Percentiles rank a stretch among this genome's conserved stretches.
These are phyloP conservation scores for Characodon lateralis DNA, from an alignment of 2,797 vertebrate species.

Conservation along the genomic window DNA sequence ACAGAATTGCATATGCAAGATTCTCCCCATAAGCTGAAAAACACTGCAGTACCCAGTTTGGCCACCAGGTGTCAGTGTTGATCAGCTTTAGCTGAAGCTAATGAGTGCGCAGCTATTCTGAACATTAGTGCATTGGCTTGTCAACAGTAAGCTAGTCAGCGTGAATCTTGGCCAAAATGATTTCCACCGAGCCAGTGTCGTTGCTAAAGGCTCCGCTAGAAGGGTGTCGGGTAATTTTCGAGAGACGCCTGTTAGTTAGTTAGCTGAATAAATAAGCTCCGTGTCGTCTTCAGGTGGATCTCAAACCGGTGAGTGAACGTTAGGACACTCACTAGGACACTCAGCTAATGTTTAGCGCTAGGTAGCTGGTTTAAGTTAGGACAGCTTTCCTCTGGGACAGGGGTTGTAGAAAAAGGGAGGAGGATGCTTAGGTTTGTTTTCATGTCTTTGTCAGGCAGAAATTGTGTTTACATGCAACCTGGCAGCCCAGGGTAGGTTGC, in stretches of 20 bases:
- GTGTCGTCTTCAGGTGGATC: slow-evolving; percentile 32
- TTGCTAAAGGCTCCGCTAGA: slow-evolving; percentile 17
- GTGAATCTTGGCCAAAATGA: slow-evolving; percentile 62
- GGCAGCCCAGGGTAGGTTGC: neutral
- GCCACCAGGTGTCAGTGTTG: slow-evolving; percentile 40
- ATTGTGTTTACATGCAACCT: neutral
- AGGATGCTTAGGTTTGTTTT: neutral
- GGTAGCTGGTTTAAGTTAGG: slow-evolving; percentile 32
- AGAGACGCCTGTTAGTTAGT: slow-evolving; percentile 51
- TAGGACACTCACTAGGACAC: neutral
- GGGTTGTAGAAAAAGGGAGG: neutral
- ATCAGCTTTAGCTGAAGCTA: neutral
- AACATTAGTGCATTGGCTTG: slow-evolving; percentile 55
- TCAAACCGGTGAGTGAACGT: slow-evolving; percentile 59
- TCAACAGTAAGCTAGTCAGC: slow-evolving; percentile 59
- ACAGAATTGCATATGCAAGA: neutral
- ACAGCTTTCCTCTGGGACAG: slow-evolving; percentile 18
- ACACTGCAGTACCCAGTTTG: neutral
- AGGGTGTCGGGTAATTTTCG: slow-evolving; percentile 21
- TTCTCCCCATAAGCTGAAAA: neutral
- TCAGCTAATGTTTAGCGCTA: neutral
- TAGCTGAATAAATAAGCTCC: slow-evolving; percentile 23
- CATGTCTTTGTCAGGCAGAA: neutral
- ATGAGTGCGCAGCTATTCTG: slow-evolving; percentile 48
- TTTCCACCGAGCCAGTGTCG: slow-evolving; percentile 29